Evolutionary conservation across 2,888 invertebrate species (phyloP).

Genomic region (Luffia ferchaultella): DNA sequence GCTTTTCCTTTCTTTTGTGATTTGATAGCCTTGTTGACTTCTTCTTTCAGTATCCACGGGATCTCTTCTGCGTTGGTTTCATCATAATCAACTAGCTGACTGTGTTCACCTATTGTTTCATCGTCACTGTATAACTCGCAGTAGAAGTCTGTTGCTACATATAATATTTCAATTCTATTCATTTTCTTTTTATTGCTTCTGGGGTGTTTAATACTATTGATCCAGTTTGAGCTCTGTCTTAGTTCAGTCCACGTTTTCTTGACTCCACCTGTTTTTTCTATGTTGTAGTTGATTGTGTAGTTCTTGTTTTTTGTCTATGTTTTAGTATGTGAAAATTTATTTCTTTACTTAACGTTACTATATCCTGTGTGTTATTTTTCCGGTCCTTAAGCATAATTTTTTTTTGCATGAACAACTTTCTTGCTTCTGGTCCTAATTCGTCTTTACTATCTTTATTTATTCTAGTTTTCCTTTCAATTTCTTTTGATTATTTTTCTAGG

Average conservation of each 20-base stretch:
- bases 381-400: background rate
- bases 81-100: background rate
- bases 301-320: background rate
- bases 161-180: background rate
- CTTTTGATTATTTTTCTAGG: background rate
- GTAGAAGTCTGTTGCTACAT: slow-evolving; percentile 1
- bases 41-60: background rate
- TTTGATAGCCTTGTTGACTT: background rate
- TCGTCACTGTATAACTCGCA: slow-evolving; percentile 1
- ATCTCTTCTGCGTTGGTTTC: background rate
- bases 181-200: background rate
- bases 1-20: background rate
- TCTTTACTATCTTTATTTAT: background rate
- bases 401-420: background rate
- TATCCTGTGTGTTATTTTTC: background rate
- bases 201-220: background rate
- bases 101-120: background rate
- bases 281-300: background rate
- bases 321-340: background rate
- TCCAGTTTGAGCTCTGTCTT: background rate
- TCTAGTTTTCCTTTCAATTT: background rate
- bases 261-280: background rate
- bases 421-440: background rate
- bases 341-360: background rate
- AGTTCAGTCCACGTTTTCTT: background rate